phyloP scores from a whole-genome alignment of 2,113 vertebrate species.

The Boleophthalmus pectinirostris region DNA sequence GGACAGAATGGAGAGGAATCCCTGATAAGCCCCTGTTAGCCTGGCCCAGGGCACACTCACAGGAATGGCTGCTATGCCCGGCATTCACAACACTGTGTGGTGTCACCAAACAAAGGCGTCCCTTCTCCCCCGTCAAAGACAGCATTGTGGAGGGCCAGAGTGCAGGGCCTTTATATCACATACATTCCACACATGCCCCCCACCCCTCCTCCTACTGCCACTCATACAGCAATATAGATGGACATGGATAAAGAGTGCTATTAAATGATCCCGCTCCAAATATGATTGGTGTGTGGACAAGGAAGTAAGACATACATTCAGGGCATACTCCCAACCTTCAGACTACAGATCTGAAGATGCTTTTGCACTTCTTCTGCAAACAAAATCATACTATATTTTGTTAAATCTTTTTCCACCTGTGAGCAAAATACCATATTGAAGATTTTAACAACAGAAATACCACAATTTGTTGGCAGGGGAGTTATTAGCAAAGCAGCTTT shows the following conservation, averaged over 20 bases:
- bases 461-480: too few relatives aligned
- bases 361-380: too few relatives aligned
- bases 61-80: slow-evolving; percentile 91
- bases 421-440: too few relatives aligned
- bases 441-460: too few relatives aligned
- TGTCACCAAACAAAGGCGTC: slow-evolving; percentile 90
- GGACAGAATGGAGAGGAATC: slow-evolving; percentile 80
- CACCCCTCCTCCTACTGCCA: slow-evolving; percentile 61
- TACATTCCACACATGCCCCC: slow-evolving; percentile 90
- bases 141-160: slow-evolving; percentile 83
- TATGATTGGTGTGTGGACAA: neutral
- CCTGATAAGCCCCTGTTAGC: slow-evolving; percentile 74
- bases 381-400: too few relatives aligned
- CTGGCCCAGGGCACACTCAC: slow-evolving; percentile 77
- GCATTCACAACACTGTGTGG: slow-evolving; percentile 97
- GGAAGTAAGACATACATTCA: neutral
- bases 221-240: slow-evolving; percentile 55
- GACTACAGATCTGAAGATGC: too few relatives aligned
- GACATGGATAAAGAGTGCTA: neutral
- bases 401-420: too few relatives aligned
- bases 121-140: slow-evolving; percentile 95
- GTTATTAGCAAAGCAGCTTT: too few relatives aligned
- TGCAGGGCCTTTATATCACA: slow-evolving; percentile 88
- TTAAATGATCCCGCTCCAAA: neutral
- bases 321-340: neutral